Conservation (phyloP, 2,888 invertebrate species). For the Dusona sp. region DNA sequence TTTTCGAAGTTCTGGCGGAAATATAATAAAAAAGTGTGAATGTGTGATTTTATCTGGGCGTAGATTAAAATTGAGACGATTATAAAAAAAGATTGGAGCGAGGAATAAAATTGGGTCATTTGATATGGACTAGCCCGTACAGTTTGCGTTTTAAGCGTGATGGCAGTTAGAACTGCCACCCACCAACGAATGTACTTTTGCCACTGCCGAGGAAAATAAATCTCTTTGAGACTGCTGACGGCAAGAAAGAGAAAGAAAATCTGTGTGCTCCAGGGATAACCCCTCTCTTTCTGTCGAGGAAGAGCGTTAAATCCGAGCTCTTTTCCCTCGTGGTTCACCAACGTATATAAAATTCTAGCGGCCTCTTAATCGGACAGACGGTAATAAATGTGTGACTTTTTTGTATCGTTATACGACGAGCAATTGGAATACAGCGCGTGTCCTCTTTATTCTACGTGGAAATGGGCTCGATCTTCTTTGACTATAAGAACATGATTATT, state of each 20-base stretch:
- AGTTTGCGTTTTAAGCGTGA: constrained; percentile 18
- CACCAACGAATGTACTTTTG: constrained; percentile 46
- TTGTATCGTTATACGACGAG: constrained; percentile 14
- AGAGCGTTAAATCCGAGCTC: constrained; percentile 36
- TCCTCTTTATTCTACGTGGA: constrained; percentile 22
- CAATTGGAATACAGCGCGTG: constrained; percentile 27
- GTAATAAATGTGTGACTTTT: constrained; percentile 46
- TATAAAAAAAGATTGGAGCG: background rate
- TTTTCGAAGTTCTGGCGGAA: background rate
- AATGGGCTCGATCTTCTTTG: background rate
- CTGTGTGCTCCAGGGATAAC: constrained; percentile 21
- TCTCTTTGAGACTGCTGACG: constrained; percentile 54
- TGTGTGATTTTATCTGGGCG: background rate
- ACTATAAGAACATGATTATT: background rate
- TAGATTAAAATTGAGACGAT: background rate
- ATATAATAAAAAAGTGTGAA: background rate
- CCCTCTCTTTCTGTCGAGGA: background rate
- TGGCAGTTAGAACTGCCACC: constrained; percentile 50
- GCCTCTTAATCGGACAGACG: constrained; percentile 35
- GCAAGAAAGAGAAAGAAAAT: constrained; percentile 13
- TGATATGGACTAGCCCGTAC: constrained; percentile 9
- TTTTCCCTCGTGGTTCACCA: constrained; percentile 36
- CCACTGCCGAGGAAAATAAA: constrained; percentile 47
- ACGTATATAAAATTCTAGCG: constrained; percentile 29
- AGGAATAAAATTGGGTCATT: constrained; percentile 8